A percentile compares a stretch with the other conserved stretches of the same genome.
These are phyloP conservation scores for Epiblema foenella DNA, from an alignment of 2,888 invertebrate genomes.

Conservation along the genomic window DNA sequence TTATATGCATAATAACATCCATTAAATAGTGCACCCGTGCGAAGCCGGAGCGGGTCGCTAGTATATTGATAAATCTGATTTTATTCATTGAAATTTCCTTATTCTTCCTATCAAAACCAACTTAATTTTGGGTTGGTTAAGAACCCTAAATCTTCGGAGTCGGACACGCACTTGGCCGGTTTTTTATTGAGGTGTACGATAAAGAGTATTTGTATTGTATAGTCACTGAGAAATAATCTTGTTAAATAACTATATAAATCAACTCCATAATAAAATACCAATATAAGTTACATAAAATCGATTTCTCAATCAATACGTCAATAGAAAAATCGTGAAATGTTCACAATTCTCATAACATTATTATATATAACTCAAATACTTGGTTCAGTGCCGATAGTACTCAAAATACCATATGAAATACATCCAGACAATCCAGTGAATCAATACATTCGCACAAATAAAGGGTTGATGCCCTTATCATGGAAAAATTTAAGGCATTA, in stretches of 20 bases:
- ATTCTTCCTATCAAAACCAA: no score
- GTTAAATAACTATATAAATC: not conserved
- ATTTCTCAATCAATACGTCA: not conserved
- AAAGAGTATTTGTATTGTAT: no score
- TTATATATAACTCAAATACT: not conserved
- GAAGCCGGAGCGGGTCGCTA: no score
- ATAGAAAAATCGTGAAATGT: not conserved
- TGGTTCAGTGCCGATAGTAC: slow-evolving; percentile 16
- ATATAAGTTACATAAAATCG: not conserved
- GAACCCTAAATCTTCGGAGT: no score
- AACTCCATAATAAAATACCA: not conserved
- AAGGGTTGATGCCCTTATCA: slow-evolving; percentile 1
- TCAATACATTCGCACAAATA: slow-evolving; percentile 18
- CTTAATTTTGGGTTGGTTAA: no score
- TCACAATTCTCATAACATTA: not conserved
- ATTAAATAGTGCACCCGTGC: no score
- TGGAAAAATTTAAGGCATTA: slow-evolving; percentile 4
- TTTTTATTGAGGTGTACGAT: no score
- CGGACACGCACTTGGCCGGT: no score
- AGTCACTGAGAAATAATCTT: not conserved
- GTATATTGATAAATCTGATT: no score
- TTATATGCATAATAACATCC: no score
- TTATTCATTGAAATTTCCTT: no score
- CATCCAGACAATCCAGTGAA: not conserved
- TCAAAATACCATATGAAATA: slow-evolving; percentile 1